A percentile compares a stretch with the other conserved stretches of the same genome.
These are phyloP conservation scores for Laterallus jamaicensis DNA, from an alignment of 2,113 vertebrate genomes.

Conservation along the genomic window DNA sequence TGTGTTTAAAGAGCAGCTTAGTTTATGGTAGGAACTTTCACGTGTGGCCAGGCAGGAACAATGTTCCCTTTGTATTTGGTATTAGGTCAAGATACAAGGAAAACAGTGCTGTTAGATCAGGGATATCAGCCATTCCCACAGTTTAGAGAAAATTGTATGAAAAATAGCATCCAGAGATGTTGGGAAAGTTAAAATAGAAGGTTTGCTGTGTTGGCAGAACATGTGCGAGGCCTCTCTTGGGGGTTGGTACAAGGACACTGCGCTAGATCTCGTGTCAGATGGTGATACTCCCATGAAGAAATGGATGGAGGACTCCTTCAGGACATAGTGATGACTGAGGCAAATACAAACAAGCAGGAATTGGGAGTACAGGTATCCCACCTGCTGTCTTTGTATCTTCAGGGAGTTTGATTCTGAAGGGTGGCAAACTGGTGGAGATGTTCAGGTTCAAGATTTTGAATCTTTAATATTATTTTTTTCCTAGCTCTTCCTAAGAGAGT, in stretches of 20 bases:
- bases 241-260: rapidly evolving
- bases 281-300: background rate
- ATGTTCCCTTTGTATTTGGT: background rate
- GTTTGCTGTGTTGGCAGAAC: background rate
- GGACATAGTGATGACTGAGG: background rate
- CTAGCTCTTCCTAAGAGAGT: background rate
- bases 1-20: background rate
- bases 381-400: background rate
- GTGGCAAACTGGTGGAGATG: background rate
- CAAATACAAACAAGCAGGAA: background rate
- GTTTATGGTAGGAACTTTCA: background rate
- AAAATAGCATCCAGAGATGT: background rate
- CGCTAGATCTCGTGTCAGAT: background rate
- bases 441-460: background rate
- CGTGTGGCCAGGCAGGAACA: background rate
- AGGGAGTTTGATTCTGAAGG: background rate
- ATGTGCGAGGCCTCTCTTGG: background rate
- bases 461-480: background rate
- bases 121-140: background rate
- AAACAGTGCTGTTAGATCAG: background rate
- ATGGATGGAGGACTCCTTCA: background rate
- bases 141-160: background rate
- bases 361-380: background rate
- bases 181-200: background rate
- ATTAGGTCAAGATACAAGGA: background rate